Percentiles rank a stretch among this genome's conserved stretches.
These are phyloP conservation scores for Dermatemys mawii DNA, from an alignment of 2,113 vertebrate species.

Conservation along the genomic window DNA sequence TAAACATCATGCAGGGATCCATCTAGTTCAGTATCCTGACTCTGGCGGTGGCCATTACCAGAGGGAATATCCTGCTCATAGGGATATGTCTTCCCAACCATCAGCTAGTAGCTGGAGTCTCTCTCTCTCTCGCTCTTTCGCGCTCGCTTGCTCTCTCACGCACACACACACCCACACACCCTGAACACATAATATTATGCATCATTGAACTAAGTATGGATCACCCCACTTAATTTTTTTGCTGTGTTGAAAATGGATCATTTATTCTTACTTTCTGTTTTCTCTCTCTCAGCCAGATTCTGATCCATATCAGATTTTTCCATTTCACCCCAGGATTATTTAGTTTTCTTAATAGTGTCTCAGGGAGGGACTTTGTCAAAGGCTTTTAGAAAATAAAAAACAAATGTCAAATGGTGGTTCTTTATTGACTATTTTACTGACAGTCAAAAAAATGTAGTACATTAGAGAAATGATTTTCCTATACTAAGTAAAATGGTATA, in stretches of 20 bases:
- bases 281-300: not conserved
- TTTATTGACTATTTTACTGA: not conserved
- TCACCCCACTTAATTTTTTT: not conserved
- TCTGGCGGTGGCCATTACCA: not conserved
- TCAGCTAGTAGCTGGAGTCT: not conserved
- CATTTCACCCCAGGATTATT: not conserved
- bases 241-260: not conserved
- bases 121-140: too few relatives aligned
- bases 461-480: not conserved
- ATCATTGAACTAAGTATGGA: not conserved
- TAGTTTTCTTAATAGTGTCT: not conserved
- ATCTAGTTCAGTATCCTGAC: not conserved
- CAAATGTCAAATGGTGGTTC: not conserved
- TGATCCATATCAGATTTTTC: not conserved
- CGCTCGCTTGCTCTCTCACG: too few relatives aligned
- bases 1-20: not conserved
- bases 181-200: too few relatives aligned
- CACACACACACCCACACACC: too few relatives aligned
- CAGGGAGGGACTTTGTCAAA: not conserved
- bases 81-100: not conserved
- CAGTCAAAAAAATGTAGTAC: not conserved
- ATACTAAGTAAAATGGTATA: not conserved
- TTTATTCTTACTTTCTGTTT: not conserved
- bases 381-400: not conserved
- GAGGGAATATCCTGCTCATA: not conserved